Percentiles rank a stretch among this genome's conserved stretches.
Evolutionary conservation across 2,797 vertebrate genomes (phyloP).

Genomic region (Sebastes cheni): DNA sequence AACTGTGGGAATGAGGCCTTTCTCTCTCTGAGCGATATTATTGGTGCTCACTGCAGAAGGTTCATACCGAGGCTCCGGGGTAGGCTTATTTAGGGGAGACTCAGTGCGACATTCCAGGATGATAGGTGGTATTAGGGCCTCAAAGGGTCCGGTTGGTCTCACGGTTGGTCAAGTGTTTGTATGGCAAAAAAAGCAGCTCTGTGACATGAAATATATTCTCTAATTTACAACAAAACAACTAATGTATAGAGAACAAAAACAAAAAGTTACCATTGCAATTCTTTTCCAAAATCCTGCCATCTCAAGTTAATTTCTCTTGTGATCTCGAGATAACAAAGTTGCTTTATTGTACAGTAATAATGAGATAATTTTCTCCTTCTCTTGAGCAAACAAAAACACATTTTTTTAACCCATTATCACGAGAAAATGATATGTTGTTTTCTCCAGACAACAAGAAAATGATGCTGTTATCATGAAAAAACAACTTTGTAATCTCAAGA

Average conservation of each 20-base stretch:
- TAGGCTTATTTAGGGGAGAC: constrained; percentile 60
- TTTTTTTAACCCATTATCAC: background rate
- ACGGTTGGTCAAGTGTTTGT: constrained; percentile 29
- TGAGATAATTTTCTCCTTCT: background rate
- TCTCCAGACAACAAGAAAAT: background rate
- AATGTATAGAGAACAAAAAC: background rate
- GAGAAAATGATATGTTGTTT: background rate
- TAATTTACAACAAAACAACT: background rate
- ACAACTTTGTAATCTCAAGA: background rate
- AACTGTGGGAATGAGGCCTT: constrained; percentile 69
- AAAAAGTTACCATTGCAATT: background rate
- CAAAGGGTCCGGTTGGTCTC: constrained; percentile 36
- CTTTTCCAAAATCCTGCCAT: background rate
- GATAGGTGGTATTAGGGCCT: constrained; percentile 64
- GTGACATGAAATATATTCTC: background rate
- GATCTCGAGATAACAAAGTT: background rate
- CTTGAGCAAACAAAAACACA: constrained; percentile 2
- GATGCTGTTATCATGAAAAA: background rate
- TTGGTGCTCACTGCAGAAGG: constrained; percentile 43
- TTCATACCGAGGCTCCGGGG: constrained; percentile 65
- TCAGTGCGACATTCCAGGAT: constrained; percentile 70
- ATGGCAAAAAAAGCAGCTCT: background rate
- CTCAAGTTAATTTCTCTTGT: background rate
- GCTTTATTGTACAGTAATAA: background rate
- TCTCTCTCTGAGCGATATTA: constrained; percentile 38